These are phyloP conservation scores for Agriopis leucophaearia DNA, from an alignment of 2,888 invertebrate genomes.

Conservation along the genomic window DNA sequence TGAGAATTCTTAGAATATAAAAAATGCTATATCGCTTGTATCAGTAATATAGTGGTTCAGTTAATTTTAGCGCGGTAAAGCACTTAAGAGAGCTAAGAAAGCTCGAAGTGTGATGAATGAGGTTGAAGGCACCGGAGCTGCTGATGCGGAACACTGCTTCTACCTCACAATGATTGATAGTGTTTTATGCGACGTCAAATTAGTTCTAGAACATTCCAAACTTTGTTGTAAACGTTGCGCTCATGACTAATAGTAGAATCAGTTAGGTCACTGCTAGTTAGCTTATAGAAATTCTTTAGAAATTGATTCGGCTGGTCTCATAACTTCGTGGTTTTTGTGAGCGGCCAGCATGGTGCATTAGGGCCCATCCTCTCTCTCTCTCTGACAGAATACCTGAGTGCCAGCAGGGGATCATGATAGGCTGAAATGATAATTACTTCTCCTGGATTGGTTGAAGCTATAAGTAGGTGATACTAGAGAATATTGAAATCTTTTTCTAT, in stretches of 20 bases:
- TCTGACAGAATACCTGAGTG: too few species aligned
- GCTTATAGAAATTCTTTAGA: slow-evolving; percentile 1
- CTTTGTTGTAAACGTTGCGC: slow-evolving; percentile 40
- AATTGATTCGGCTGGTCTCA: neutral
- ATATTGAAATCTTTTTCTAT: neutral
- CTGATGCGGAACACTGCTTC: slow-evolving; percentile 68
- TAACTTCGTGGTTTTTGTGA: neutral
- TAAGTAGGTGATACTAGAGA: neutral
- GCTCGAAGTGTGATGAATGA: slow-evolving; percentile 83
- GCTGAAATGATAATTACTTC: neutral
- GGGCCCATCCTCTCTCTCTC: too few species aligned
- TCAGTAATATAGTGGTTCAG: slow-evolving; percentile 31
- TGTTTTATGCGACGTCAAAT: slow-evolving; percentile 68
- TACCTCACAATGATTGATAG: slow-evolving; percentile 76
- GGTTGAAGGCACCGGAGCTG: slow-evolving; percentile 56
- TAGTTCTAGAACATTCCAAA: slow-evolving; percentile 57
- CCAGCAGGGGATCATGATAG: too few species aligned
- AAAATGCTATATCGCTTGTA: slow-evolving; percentile 27
- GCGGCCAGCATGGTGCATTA: neutral
- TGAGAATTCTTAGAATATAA: neutral
- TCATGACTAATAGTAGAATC: slow-evolving; percentile 25
- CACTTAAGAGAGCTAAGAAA: slow-evolving; percentile 69
- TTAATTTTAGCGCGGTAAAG: slow-evolving; percentile 55
- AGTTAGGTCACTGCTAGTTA: slow-evolving; percentile 3
- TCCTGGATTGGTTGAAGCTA: neutral